Base-by-base conservation (phyloP, 2,888 invertebrate species). In the Athrips mouffetella region DNA sequence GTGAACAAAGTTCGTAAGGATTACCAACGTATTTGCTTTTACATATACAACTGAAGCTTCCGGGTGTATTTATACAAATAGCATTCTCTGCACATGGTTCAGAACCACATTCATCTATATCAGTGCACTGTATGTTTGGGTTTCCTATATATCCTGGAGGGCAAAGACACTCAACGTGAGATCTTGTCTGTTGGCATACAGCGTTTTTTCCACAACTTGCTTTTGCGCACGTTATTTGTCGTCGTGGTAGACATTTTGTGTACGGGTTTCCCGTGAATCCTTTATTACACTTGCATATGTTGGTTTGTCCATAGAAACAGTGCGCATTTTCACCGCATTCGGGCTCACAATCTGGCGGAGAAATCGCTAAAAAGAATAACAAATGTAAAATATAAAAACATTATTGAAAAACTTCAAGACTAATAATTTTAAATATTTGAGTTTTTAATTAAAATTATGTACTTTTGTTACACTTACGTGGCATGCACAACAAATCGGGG, bases 231-330 rank as follows among this genome's bases (percentile, higher is more conserved):
- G 92, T 91, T 55, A 92, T 91, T 69, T 91, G 92, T 62, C 91
- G 91, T 58, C 93, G 91, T 15, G 91, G 89, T 8, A 92, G 91
- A 73, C 97, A 97, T 44, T 92, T 92, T 61, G 92, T 92, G 70
- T 97, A 97, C 0, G 97, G 97, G 84, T 97, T 97, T 55, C 97
- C 97, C 45, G 90, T 92, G 4, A 92, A 94, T 5, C 95, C 96
- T 45, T 93, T 91, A 74, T 96, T 92, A 70, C 97, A 97, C 58
- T 93, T 94, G 67, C 97, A 97, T 51, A 91, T 90, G 67, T 94
- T 94, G 11, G 90, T 91, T 50, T 90, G 82, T 46, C 94, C 94
- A 65, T 97, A 97, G 65, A 95, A 93, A 73, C 97, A 97, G 67
- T 97, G 96, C 1, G 96, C 94, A 70, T 96, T 95, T 54, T 90